These are phyloP conservation scores for Orbicella faveolata DNA, from an alignment of 64 coral and sea anemone genomes.

Conservation along the genomic window DNA sequence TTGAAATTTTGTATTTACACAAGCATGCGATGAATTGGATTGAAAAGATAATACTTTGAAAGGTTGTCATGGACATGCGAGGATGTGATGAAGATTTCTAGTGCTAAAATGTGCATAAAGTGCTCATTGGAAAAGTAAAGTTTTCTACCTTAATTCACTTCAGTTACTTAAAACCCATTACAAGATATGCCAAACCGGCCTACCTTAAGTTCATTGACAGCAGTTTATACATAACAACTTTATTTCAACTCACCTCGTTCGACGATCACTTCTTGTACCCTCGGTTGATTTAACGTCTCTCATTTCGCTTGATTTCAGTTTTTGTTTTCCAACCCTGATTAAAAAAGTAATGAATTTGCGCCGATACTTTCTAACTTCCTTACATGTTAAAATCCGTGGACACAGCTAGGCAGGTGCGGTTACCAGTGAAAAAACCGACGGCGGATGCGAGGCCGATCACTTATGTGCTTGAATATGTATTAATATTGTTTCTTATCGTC, in stretches of 20 bases:
- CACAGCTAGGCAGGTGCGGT: neutral
- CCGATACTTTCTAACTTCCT: neutral
- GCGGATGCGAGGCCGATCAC: neutral
- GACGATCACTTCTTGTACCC: too few relatives aligned
- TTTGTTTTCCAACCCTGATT: neutral
- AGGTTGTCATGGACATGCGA: neutral
- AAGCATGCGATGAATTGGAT: neutral
- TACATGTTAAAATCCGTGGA: neutral
- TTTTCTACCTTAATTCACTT: neutral
- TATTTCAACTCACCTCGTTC: neutral
- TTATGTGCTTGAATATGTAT: neutral
- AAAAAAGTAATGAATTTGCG: neutral
- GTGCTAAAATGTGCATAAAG: neutral
- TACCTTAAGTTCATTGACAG: neutral
- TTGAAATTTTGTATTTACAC: neutral
- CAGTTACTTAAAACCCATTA: neutral
- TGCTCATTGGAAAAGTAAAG: neutral
- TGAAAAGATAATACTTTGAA: neutral
- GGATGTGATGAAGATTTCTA: neutral
- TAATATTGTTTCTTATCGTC: neutral
- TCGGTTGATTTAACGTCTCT: neutral
- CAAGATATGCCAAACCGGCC: neutral
- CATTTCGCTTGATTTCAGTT: neutral
- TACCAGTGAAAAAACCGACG: neutral
- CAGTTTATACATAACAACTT: neutral